These are phyloP conservation scores for Hexactinellida sp. DNA, from an alignment of 37 sponge, comb jelly and placozoan species.

Conservation along the genomic window DNA sequence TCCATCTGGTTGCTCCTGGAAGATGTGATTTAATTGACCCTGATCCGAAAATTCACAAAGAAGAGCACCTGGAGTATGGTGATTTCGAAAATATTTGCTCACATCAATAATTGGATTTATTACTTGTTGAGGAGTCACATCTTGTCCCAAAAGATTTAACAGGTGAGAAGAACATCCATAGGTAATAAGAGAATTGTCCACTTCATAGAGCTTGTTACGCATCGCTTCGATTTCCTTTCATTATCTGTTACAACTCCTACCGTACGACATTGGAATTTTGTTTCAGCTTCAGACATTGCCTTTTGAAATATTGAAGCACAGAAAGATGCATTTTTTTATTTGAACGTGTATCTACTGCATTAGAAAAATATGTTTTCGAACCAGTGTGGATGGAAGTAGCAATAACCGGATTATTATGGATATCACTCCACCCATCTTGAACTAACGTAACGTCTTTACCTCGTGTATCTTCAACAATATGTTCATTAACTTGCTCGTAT, in stretches of 20 bases:
- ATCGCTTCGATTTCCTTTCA: not conserved
- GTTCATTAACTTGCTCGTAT: not conserved
- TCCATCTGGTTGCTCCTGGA: not conserved
- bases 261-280: not conserved
- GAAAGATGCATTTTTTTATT: not conserved
- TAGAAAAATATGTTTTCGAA: not conserved
- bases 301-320: not conserved
- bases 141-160: not conserved
- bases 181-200: not conserved
- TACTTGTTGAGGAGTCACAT: not conserved
- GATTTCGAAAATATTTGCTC: slow-evolving; percentile 16
- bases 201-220: not conserved
- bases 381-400: slow-evolving; percentile 2
- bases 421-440: slow-evolving; percentile 7
- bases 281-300: not conserved
- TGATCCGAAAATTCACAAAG: slow-evolving; percentile 3
- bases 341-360: slow-evolving; percentile 1
- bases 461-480: not conserved
- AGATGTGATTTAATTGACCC: not conserved
- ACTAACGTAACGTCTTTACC: not conserved
- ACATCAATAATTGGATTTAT: not conserved
- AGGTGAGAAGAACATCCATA: not conserved
- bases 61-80: too few species aligned
- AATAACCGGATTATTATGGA: not conserved
- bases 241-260: slow-evolving; percentile 1